Percentiles rank a stretch among this genome's conserved stretches.
Evolutionary conservation across 2,888 invertebrate species (phyloP).

Genomic region (Dioctria rufipes): DNA sequence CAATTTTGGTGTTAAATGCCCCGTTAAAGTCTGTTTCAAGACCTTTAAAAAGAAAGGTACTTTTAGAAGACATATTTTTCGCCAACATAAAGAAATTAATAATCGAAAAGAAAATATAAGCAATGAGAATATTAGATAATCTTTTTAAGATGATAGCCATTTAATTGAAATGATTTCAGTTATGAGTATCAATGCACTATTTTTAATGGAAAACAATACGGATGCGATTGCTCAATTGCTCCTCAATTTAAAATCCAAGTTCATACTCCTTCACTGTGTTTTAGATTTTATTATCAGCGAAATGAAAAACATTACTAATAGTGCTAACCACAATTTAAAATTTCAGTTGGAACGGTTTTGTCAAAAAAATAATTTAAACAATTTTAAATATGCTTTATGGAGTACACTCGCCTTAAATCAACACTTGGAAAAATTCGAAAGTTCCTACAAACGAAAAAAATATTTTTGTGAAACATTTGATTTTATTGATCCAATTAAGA

Average conservation of each 20-base stretch:
- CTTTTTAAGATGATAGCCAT: not conserved
- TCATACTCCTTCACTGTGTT: not conserved
- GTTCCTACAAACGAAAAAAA: slow-evolving; percentile 6
- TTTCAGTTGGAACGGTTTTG: no score
- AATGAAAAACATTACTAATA: not conserved
- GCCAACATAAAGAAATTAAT: no score
- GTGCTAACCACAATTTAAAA: no score
- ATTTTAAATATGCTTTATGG: no score
- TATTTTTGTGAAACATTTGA: slow-evolving; percentile 1
- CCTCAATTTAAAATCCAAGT: not conserved
- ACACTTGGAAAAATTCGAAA: no score
- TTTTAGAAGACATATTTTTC: not conserved
- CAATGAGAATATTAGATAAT: no score
- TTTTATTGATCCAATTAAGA: slow-evolving; percentile 5
- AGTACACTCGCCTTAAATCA: not conserved
- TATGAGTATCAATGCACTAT: not conserved
- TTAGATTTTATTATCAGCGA: slow-evolving; percentile 3
- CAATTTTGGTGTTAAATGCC: no score
- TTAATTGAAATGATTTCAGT: not conserved
- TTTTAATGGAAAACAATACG: no score
- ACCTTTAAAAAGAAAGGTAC: not conserved
- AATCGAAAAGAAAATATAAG: no score
- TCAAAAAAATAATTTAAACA: no score
- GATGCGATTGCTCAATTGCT: not conserved
- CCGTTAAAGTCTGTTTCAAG: not conserved